Conservation (phyloP, 2,888 invertebrate genomes). For the Metellina segmentata region DNA sequence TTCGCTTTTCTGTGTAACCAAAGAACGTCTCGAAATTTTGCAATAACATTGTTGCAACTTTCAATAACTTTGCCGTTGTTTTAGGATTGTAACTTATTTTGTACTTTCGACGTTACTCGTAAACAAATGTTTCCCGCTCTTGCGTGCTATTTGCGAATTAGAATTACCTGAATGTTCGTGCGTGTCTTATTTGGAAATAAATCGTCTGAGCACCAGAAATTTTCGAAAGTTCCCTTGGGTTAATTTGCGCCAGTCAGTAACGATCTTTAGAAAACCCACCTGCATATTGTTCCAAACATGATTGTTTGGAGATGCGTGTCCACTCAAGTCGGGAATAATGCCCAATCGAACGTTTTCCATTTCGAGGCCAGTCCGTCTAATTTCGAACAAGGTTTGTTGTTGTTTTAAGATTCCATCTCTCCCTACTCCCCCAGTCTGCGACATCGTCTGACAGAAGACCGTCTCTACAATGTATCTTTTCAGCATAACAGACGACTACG, state of each 20-base stretch:
- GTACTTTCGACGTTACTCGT: no score
- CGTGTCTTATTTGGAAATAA: neutral
- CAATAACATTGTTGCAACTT: no score
- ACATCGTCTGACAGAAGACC: neutral
- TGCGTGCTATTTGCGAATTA: neutral
- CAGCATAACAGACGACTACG: neutral
- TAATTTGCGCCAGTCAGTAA: neutral
- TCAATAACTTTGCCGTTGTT: no score
- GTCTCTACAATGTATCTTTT: neutral
- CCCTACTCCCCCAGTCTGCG: neutral
- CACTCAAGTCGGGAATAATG: neutral
- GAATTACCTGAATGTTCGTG: neutral
- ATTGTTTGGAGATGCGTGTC: neutral
- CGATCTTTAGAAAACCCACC: neutral
- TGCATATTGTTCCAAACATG: neutral
- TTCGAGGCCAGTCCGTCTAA: neutral
- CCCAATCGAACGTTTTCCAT: neutral
- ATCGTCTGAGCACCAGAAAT: neutral
- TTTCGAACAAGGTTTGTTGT: neutral
- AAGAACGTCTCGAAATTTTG: no score
- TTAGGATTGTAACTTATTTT: no score
- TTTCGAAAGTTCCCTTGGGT: neutral
- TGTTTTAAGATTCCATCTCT: neutral
- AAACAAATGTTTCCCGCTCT: neutral
- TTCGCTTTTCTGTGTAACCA: no score